phyloP scores from a whole-genome alignment of 2,113 vertebrate species.

The Saiga tatarica region DNA sequence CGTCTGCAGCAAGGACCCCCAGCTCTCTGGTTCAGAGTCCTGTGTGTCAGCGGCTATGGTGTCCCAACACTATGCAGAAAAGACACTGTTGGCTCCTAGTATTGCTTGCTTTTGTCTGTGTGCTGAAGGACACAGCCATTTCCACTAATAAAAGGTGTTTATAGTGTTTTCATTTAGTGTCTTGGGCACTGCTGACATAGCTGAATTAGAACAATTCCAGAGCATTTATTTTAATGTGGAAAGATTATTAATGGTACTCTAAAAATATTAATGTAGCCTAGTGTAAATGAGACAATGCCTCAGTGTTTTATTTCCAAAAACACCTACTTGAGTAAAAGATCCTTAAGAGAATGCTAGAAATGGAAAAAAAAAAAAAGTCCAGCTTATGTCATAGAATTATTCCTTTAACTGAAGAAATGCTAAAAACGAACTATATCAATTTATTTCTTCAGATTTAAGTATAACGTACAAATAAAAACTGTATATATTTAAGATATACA shows the following conservation, averaged over 20 bases:
- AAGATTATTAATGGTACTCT: constrained; percentile 19
- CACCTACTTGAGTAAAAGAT: not conserved
- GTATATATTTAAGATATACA: not conserved
- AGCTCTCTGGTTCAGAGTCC: not conserved
- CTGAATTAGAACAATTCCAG: not conserved
- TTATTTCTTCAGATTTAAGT: not conserved
- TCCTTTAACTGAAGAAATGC: not conserved
- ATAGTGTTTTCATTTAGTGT: not conserved
- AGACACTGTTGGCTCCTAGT: not conserved
- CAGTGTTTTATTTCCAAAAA: constrained; percentile 6
- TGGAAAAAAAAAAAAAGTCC: not conserved
- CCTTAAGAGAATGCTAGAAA: not conserved
- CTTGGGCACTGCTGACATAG: not conserved
- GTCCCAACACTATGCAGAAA: not conserved
- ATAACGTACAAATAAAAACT: not conserved
- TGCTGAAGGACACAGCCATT: not conserved
- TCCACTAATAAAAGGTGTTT: not conserved
- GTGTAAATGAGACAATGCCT: not conserved
- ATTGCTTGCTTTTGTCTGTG: not conserved
- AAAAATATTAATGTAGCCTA: not conserved
- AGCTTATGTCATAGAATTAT: not conserved
- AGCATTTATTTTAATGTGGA: constrained; percentile 31
- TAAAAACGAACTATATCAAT: not conserved
- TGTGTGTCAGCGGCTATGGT: not conserved
- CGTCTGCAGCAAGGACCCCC: not conserved